Evolutionary conservation across 1,140 invertebrate species (phyloP).

Genomic region (Philopotamus ludificatus): DNA sequence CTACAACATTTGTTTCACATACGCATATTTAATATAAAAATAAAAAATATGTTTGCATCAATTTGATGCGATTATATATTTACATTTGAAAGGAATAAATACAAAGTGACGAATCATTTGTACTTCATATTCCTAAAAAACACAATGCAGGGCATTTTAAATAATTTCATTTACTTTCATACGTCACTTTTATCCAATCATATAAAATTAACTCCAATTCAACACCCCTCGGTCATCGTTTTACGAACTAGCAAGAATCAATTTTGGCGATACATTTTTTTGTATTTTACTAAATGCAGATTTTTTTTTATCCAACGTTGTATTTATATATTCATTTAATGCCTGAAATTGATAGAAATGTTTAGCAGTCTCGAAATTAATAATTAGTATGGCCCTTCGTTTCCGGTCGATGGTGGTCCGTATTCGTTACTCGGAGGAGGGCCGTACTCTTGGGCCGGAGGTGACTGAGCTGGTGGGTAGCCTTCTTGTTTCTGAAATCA

Average conservation of each 20-base stretch:
- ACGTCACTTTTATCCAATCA: too few species aligned
- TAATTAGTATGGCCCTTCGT: slow-evolving; percentile 37
- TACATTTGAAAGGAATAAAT: slow-evolving; percentile 12
- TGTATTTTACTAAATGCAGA: too few species aligned
- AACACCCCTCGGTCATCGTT: too few species aligned
- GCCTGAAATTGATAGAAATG: too few species aligned
- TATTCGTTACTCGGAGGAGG: slow-evolving; percentile 54
- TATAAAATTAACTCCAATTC: too few species aligned
- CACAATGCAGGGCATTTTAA: too few species aligned
- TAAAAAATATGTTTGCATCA: slow-evolving; percentile 39
- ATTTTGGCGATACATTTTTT: too few species aligned
- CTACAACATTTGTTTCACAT: too few species aligned
- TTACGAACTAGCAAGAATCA: too few species aligned
- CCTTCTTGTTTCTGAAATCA: slow-evolving; percentile 53
- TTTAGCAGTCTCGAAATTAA: slow-evolving; percentile 3
- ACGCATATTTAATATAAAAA: slow-evolving; percentile 41
- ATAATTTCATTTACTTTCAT: too few species aligned
- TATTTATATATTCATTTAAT: too few species aligned
- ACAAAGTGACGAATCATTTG: background rate
- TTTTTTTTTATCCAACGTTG: too few species aligned
- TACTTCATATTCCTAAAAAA: background rate
- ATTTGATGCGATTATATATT: slow-evolving; percentile 38
- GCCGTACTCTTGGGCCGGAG: slow-evolving; percentile 50
- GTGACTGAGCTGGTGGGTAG: slow-evolving; percentile 48
- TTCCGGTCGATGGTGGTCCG: slow-evolving; percentile 48